These are phyloP conservation scores for Heterohyrax brucei DNA, from an alignment of 2,797 vertebrate genomes.

Conservation along the genomic window DNA sequence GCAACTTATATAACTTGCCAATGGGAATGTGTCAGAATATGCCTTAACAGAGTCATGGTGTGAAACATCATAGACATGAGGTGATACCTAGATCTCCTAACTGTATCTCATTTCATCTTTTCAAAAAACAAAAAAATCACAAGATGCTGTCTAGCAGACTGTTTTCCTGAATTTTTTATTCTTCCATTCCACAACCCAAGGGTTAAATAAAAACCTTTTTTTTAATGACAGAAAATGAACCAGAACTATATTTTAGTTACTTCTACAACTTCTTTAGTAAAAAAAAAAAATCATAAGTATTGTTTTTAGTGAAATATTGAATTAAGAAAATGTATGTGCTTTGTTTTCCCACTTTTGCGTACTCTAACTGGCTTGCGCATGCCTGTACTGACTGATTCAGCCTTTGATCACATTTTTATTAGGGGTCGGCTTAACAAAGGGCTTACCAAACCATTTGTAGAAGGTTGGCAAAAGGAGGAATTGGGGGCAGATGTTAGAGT, in stretches of 20 bases:
- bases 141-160: not conserved
- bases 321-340: slow-evolving; percentile 20
- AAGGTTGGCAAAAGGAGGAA: slow-evolving; percentile 36
- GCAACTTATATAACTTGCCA: slow-evolving; percentile 77
- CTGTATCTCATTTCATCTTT: slow-evolving; percentile 15
- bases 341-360: not conserved
- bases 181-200: not conserved
- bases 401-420: slow-evolving; percentile 29
- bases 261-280: slow-evolving; percentile 38
- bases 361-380: not conserved
- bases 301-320: slow-evolving; percentile 37
- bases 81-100: slow-evolving; percentile 44
- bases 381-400: not conserved
- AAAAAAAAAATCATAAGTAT: not conserved
- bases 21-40: slow-evolving; percentile 75
- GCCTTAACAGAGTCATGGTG: slow-evolving; percentile 67
- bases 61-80: slow-evolving; percentile 68
- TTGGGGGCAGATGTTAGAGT: not conserved
- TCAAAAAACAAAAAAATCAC: not conserved
- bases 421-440: not conserved
- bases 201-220: not conserved
- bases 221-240: slow-evolving; percentile 22
- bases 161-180: not conserved
- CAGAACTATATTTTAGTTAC: not conserved
- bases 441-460: slow-evolving; percentile 47